Base-by-base conservation (phyloP, 64 coral and sea anemone species). In the Stichodactyla helianthus region DNA sequence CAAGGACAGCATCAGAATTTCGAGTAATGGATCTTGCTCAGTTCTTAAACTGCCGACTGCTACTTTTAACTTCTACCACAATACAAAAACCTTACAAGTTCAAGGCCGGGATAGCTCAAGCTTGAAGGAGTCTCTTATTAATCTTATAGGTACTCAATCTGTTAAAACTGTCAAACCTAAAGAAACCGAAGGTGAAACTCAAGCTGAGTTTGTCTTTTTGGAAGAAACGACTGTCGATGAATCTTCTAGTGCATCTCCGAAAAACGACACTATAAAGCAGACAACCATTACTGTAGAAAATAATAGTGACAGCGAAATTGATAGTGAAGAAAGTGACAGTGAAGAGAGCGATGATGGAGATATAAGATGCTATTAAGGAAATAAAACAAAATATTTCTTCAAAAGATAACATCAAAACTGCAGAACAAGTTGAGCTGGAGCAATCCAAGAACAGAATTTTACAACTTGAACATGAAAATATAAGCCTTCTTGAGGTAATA, bases 351-450 rank as follows among this genome's bases (percentile, higher is more conserved):
- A 31, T 31, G 28, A 31, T 31, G 28, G 1, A 35, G 31, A 2
- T 35, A 2, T 35, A 2, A 2, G 31, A 35, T 35, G 31, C 31
- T 35, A 35, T 35, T 35, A 35, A 35, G 31, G 31, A 35, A 0
- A 35, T 35, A 35, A 35, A 35, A 35, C 31, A 35, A 1, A 1
- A 1, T 35, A 31, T 35, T 35, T 35, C 31, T 35, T 35, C 31
- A 35, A 35, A 35, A 59, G 82, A 84, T 84, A 84, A 84, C 82
- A 84, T 84, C 82, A 84, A 59, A 84, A 84, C 15, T 84, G 82
- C 82, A 60, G 82, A 84, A 84, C 82, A 84, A 59, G 82, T 84
- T 58, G 82, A 84, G 55, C 55, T 84, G 52, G 82, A 84, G 82
- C 82, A 28, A 84, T 84, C 82, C 55, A 84, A 84, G 82, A 84